Evolutionary conservation across 2,113 vertebrate species (phyloP).

Genomic region (Petromus typicus): DNA sequence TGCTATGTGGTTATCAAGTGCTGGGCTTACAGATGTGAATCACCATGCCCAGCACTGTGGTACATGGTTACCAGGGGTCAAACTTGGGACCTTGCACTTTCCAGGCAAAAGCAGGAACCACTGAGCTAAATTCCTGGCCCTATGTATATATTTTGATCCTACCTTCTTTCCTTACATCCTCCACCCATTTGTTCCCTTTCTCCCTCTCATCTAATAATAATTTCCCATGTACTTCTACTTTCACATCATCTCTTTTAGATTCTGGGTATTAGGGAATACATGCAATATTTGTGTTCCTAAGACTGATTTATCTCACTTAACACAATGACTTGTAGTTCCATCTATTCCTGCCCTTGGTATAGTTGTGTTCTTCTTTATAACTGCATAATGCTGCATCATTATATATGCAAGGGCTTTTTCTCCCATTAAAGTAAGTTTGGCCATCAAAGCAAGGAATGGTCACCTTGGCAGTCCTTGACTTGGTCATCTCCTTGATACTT

Average conservation of each 20-base stretch:
- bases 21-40: too few species aligned
- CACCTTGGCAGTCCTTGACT: not conserved
- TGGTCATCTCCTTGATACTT: not conserved
- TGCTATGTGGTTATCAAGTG: too few species aligned
- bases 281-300: not conserved
- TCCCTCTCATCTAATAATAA: not conserved
- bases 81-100: too few species aligned
- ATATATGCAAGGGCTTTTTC: not conserved
- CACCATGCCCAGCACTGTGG: too few species aligned
- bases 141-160: not conserved
- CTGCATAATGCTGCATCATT: not conserved
- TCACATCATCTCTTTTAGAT: not conserved
- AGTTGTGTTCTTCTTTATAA: not conserved
- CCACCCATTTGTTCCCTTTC: not conserved
- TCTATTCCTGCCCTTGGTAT: not conserved
- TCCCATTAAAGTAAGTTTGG: not conserved
- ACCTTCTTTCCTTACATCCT: not conserved
- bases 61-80: too few species aligned
- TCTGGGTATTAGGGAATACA: not conserved
- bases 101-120: too few species aligned
- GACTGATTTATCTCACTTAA: not conserved
- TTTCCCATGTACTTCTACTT: not conserved
- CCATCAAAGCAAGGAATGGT: not conserved
- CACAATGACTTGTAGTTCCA: not conserved
- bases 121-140: too few species aligned